Evolutionary conservation across 2,888 invertebrate genomes (phyloP).

Genomic region (Tridacna gigas): DNA sequence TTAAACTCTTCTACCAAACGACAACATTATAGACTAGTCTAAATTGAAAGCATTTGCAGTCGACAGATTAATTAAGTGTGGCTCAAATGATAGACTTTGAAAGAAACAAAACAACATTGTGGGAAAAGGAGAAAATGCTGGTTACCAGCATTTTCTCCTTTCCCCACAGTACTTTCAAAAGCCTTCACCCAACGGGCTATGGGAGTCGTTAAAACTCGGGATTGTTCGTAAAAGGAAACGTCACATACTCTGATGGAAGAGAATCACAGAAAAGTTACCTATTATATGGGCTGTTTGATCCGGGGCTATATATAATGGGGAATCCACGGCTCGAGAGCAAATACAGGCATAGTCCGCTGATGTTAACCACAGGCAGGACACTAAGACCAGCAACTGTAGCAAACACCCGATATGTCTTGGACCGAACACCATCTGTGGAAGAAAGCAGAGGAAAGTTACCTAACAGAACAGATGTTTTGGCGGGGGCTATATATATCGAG

Average conservation of each 20-base stretch:
- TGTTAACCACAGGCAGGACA: neutral
- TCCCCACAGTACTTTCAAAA: neutral
- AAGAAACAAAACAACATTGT: neutral
- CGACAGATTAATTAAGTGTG: no score
- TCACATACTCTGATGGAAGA: neutral
- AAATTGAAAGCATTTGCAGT: no score
- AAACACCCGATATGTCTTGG: neutral
- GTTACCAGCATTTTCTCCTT: neutral
- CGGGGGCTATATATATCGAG: no score
- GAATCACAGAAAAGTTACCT: neutral
- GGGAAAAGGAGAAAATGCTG: neutral
- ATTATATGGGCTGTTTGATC: neutral
- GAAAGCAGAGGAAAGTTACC: neutral
- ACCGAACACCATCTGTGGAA: neutral
- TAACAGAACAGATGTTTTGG: no score
- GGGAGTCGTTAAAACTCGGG: neutral
- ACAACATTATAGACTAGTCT: no score
- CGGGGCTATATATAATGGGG: neutral
- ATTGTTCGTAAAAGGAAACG: neutral
- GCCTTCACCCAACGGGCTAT: neutral
- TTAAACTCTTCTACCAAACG: no score
- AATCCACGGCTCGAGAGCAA: constrained; percentile 4
- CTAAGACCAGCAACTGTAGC: neutral
- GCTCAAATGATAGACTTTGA: no score
- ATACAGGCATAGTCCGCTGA: constrained; percentile 13